These are phyloP conservation scores for Armadillidium nasatum DNA, from an alignment of 1,140 invertebrate genomes.

Conservation along the genomic window DNA sequence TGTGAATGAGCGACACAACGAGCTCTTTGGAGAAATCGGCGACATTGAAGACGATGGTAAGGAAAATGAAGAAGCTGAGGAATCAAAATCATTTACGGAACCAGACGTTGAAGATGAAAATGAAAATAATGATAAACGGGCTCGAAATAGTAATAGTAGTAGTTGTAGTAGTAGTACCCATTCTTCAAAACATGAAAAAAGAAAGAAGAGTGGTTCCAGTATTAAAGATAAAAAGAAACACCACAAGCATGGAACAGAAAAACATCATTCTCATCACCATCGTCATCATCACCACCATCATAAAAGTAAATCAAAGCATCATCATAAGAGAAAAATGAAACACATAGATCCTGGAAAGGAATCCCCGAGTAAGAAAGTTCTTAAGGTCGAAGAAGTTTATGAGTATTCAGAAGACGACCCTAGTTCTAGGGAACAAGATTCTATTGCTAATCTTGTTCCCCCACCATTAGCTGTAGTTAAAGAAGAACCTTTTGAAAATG, in stretches of 20 bases:
- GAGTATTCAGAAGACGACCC: constrained; percentile 45
- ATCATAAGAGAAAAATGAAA: constrained; percentile 35
- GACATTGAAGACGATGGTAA: constrained; percentile 40
- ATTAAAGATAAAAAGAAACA: constrained; percentile 43
- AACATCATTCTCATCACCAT: constrained; percentile 46
- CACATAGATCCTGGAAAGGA: constrained; percentile 44
- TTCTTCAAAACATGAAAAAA: not conserved
- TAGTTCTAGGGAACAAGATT: constrained; percentile 23
- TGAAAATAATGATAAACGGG: too few relatives aligned
- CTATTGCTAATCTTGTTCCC: not conserved
- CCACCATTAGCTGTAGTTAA: too few relatives aligned
- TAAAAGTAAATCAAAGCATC: constrained; percentile 58
- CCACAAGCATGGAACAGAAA: constrained; percentile 31
- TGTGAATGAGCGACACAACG: constrained; percentile 36
- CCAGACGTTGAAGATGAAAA: not conserved
- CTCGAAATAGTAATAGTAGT: too few relatives aligned
- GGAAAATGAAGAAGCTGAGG: constrained; percentile 19
- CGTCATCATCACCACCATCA: constrained; percentile 46
- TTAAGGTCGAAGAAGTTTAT: constrained; percentile 42
- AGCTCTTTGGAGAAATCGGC: constrained; percentile 43
- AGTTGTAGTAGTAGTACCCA: not conserved
- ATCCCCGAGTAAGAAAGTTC: constrained; percentile 39
- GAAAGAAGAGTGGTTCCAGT: not conserved
- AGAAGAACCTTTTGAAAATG: constrained; percentile 22
- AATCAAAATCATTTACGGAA: constrained; percentile 32